These are phyloP conservation scores for Pipistrellus pygmaeus DNA, from an alignment of 2,797 vertebrate genomes.

Conservation along the genomic window DNA sequence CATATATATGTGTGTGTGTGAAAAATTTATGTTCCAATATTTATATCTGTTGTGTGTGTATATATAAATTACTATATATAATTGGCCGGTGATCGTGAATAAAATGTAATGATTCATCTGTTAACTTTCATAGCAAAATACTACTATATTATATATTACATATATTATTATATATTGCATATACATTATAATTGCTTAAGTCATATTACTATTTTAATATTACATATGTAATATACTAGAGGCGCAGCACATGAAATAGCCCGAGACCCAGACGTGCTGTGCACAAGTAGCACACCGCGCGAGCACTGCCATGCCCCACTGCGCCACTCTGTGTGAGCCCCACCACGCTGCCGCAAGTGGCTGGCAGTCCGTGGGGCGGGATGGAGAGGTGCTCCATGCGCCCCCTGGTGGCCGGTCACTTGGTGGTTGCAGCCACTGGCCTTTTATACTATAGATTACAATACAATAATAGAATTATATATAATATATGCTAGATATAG, in stretches of 20 bases:
- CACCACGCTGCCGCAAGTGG: no score
- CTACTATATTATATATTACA: neutral
- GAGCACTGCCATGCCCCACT: no score
- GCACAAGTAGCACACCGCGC: no score
- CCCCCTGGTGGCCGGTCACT: no score
- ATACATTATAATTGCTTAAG: neutral
- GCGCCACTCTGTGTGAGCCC: no score
- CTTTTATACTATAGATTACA: no score
- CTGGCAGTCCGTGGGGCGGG: no score
- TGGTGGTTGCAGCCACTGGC: no score
- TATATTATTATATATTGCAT: neutral
- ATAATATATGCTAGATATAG: neutral
- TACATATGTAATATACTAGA: neutral
- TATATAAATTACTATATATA: neutral
- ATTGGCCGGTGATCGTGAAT: neutral
- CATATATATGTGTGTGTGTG: neutral
- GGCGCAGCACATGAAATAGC: no score
- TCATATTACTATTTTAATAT: neutral
- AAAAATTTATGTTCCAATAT: neutral
- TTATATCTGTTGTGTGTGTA: neutral
- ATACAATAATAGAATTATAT: neutral
- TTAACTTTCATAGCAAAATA: slow-evolving; percentile 4
- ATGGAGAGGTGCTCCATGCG: no score
- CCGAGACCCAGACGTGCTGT: no score
- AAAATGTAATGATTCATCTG: slow-evolving; percentile 26